These are phyloP conservation scores for Oryzaephilus surinamensis DNA, from an alignment of 1,140 invertebrate genomes.

Conservation along the genomic window DNA sequence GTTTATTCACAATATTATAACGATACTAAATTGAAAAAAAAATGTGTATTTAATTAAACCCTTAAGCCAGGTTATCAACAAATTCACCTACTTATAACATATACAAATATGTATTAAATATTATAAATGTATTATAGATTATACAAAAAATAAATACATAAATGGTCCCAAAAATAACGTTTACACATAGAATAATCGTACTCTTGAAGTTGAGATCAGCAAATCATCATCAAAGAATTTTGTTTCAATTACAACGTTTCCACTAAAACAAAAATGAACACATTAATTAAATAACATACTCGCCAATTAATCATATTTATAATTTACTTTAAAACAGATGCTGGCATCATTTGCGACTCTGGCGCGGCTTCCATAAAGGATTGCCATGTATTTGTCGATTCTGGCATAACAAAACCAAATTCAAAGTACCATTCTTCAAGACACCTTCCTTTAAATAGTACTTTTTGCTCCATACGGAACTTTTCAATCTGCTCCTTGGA, in stretches of 20 bases:
- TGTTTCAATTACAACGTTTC: conserved; percentile 97
- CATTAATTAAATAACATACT: conserved; percentile 6
- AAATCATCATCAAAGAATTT: conserved; percentile 96
- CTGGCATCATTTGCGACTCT: conserved; percentile 99
- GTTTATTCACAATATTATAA: no score
- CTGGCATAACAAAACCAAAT: conserved; percentile 98
- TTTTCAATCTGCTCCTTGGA: conserved; percentile 93
- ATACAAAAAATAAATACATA: no score
- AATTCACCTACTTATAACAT: no score
- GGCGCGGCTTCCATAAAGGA: conserved; percentile 96
- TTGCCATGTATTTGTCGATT: conserved; percentile 99
- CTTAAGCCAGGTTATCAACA: no score
- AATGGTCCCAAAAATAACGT: conserved; percentile 7
- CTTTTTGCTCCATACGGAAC: conserved; percentile 88
- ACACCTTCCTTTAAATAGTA: conserved; percentile 69
- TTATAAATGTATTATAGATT: no score
- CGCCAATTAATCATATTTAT: neutral
- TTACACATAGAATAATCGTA: conserved; percentile 93
- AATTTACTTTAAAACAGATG: conserved; percentile 84
- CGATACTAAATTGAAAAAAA: no score
- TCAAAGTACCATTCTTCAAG: conserved; percentile 98
- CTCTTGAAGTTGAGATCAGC: conserved; percentile 88
- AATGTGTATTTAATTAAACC: no score
- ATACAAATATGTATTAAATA: no score
- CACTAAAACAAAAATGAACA: conserved; percentile 47